Base-by-base conservation (phyloP, 2,888 invertebrate species). In the Lasioglossum zephyrum region DNA sequence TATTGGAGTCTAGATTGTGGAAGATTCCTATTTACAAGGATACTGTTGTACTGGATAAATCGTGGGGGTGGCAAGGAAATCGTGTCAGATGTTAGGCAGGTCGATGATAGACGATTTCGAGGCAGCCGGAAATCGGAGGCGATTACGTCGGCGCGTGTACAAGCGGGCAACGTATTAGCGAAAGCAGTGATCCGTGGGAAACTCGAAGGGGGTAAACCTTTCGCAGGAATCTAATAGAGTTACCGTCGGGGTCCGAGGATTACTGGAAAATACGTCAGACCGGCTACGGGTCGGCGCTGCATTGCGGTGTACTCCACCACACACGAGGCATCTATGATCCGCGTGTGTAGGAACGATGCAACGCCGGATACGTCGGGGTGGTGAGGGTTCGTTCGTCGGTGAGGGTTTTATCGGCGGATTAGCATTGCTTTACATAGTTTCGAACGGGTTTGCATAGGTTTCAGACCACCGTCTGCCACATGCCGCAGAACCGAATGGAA, bases 381-480 rank as follows among this genome's bases (percentile, higher is more conserved):
- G 90, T 69, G 69, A 36, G 63, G 69, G 39, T 90, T 90, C 90
- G 91, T 92, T 90, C 92, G 91, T 92, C 91, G 92, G 91, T 87
- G 93, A 86, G 87, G 93, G 93, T 93, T 94, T 94, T 94, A 94
- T 94, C 93, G 93, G 91, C 92, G 93, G 94, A 94, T 94, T 94
- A 94, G 93, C 94, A 94, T 94, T 93, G 93, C 93, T 94, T 94
- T 94, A 94, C 94, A 94, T 94, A 94, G 94, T 93, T 92, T 92
- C 92, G 91, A 93, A 92, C 92, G 91, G 91, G 93, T 93, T 94
- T 93, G 93, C 93, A 92, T 92, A 93, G 92, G 92, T 92, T 93
- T 92, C 90, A 76, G 87, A 85, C 83, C 77, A 63, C 84, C 81
- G 82, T 73, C 84, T 82, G 84, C 88, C 88, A 75, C 88, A 88